These are phyloP conservation scores for Oligia fasciuncula DNA, from an alignment of 2,888 invertebrate species.

Conservation along the genomic window DNA sequence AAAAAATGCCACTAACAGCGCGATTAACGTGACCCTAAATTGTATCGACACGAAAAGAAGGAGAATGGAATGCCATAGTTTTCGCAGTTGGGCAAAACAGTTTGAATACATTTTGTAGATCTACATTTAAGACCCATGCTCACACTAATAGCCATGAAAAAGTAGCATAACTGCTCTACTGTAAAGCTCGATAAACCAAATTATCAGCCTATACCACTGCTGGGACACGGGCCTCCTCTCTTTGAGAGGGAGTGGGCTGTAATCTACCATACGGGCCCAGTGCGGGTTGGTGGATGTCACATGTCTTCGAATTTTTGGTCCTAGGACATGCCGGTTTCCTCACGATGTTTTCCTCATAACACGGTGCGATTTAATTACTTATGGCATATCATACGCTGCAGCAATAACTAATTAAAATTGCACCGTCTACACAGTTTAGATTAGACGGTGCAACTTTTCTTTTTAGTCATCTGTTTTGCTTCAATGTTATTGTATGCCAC, in stretches of 20 bases:
- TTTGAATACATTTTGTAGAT: background rate
- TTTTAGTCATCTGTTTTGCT: background rate
- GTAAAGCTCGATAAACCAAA: background rate
- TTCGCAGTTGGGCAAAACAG: background rate
- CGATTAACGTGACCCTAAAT: background rate
- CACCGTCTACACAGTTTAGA: background rate
- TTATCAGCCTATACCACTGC: background rate
- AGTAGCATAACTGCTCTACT: background rate
- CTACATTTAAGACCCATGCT: conserved; percentile 2
- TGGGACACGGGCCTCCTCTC: background rate
- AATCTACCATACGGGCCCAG: background rate
- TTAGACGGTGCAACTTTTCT: no score
- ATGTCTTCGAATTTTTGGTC: background rate
- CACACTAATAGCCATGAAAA: background rate
- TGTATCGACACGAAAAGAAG: background rate
- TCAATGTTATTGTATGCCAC: background rate
- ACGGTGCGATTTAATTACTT: background rate
- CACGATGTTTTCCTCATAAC: background rate
- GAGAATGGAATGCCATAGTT: background rate
- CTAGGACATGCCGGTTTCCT: background rate
- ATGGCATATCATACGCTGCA: background rate
- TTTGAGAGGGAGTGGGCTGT: no score
- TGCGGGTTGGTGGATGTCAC: background rate
- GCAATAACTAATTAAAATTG: background rate
- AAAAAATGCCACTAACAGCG: background rate